These are phyloP conservation scores for Harpegnathos saltator DNA, from an alignment of 1,140 invertebrate genomes.

Conservation along the genomic window DNA sequence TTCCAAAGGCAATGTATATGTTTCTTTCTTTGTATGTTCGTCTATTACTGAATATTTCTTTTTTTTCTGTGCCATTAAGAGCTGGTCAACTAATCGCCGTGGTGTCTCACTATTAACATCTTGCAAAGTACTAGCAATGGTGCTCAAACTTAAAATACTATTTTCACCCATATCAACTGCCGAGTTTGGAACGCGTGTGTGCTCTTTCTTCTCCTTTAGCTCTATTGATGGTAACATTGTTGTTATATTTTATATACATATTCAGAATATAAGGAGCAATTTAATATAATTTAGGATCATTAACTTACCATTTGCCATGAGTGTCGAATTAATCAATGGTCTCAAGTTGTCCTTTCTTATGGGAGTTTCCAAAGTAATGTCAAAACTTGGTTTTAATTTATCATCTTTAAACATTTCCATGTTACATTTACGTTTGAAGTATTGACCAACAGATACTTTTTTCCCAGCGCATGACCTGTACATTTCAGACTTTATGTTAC, in stretches of 20 bases:
- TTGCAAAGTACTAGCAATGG: slow-evolving; percentile 80
- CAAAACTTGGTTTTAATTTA: slow-evolving; percentile 76
- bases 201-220: slow-evolving; percentile 38
- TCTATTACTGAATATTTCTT: slow-evolving; percentile 47
- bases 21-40: slow-evolving; percentile 44
- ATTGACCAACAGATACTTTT: slow-evolving; percentile 79
- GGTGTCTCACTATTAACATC: slow-evolving; percentile 76
- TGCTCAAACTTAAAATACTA: slow-evolving; percentile 81
- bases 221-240: slow-evolving; percentile 32
- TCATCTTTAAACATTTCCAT: slow-evolving; percentile 70
- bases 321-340: slow-evolving; percentile 76
- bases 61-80: slow-evolving; percentile 80
- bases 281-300: background rate
- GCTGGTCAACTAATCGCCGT: slow-evolving; percentile 79
- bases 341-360: slow-evolving; percentile 62
- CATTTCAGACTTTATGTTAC: background rate
- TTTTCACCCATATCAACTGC: slow-evolving; percentile 68
- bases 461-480: slow-evolving; percentile 74
- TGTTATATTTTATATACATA: slow-evolving; percentile 4
- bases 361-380: slow-evolving; percentile 75
- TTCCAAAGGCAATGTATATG: slow-evolving; percentile 62
- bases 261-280: background rate
- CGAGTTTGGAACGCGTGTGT: slow-evolving; percentile 14
- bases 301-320: slow-evolving; percentile 73
- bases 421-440: slow-evolving; percentile 79